Conservation (phyloP, 2,113 vertebrate genomes). For the Nothoprocta pentlandii region DNA sequence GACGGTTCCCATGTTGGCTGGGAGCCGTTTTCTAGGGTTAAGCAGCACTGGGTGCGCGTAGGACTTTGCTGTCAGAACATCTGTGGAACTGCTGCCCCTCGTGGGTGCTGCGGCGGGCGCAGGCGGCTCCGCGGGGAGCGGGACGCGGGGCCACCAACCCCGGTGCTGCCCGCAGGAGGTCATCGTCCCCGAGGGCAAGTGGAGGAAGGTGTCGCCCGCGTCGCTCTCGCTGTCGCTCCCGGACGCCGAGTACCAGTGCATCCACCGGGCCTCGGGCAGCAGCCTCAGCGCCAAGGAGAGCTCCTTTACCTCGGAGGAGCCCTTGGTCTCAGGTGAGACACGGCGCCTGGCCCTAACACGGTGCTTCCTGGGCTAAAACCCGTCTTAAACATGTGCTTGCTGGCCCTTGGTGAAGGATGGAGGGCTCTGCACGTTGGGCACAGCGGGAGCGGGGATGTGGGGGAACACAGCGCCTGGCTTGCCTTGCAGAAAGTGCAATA, state of each 20-base stretch:
- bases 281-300: constrained; percentile 83
- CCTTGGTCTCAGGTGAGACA: constrained; percentile 73
- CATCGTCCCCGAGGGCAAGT: constrained; percentile 89
- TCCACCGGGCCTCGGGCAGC: constrained; percentile 83
- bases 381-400: not conserved
- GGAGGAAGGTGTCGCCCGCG: constrained; percentile 87
- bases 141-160: not conserved
- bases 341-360: rapidly evolving
- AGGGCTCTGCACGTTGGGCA: not conserved
- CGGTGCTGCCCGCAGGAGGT: constrained; percentile 77
- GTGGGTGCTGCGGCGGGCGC: not conserved
- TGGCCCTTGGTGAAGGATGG: rapidly evolving
- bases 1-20: not conserved
- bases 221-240: constrained; percentile 87
- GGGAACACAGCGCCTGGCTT: not conserved
- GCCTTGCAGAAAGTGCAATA: constrained; percentile 81
- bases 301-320: constrained; percentile 83
- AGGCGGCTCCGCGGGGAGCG: no score
- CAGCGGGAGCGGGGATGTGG: not conserved
- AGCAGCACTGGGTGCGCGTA: not conserved
- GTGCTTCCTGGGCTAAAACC: not conserved
- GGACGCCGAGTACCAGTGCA: constrained; percentile 75
- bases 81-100: not conserved
- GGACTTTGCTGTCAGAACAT: not conserved
- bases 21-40: not conserved